Base-by-base conservation (phyloP, 2,113 vertebrate species). In the Lepus timidus region DNA sequence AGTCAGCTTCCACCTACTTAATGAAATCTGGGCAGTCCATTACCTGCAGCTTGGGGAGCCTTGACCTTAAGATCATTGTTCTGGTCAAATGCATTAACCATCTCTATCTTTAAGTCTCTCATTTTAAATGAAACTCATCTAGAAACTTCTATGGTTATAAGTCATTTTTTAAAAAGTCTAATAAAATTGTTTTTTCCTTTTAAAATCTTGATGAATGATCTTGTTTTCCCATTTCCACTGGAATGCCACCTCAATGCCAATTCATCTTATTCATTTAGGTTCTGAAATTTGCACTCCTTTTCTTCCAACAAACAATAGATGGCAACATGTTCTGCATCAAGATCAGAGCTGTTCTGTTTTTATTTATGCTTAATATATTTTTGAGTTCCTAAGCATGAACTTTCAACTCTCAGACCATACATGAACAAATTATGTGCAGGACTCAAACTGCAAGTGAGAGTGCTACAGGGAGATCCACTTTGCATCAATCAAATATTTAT, bases 361-460 rank as follows among this genome's bases (percentile, higher is more conserved):
- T 96, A 76, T 44, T 67, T 83, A 9, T 67, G 96, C 89, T 95
- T 70, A 51, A 88, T 51, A 9, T 83, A 55, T 22, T 86, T 94
- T 91, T 88, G 76, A 96, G 52, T 96, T 93, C 36, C 86, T 93
- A 85, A 95, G 80, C 88, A 97, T 0, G n/a, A 96, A n/a, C 81
- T 49, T 85, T 17, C 7, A 29, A 65, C 78, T 65, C 64, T 96
- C 33, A 89, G 95, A 70, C 78, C 65, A 78, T 70, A 94, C n/a
- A 23, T 52, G 91, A 83, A 95, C 89, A 94, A 79, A 93, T 23
- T 68, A 81, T 39, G 51, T 78, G n/a, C 79, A 64, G 88, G 64
- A 91, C 8, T 95, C 71, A 95, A 83, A 97, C 19, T 3, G 27
- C 96, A 91, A 44, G 84, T 19, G 7, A 68, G 70, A 49, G 25